Conservation (phyloP, 2,888 invertebrate genomes). For the Drosophila paranaensis region DNA sequence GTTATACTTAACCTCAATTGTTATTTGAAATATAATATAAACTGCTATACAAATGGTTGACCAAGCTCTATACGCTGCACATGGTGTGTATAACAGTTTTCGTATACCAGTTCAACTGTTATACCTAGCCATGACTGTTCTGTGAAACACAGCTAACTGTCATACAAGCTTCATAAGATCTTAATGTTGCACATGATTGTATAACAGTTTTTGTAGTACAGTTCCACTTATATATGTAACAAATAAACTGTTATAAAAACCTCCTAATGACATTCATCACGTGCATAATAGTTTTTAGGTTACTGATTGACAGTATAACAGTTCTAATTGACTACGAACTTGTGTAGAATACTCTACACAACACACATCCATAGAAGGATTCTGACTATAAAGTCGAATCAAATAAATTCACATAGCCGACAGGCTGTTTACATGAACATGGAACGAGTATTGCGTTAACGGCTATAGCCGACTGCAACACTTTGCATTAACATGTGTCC, state of each 20-base stretch:
- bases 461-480: not conserved
- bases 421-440: no score
- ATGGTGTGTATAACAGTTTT: no score
- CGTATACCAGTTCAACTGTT: no score
- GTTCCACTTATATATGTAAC: not conserved
- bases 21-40: not conserved
- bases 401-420: no score
- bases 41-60: not conserved
- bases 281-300: not conserved
- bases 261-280: not conserved
- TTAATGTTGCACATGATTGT: not conserved
- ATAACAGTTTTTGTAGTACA: not conserved
- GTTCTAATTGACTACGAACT: no score
- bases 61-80: not conserved
- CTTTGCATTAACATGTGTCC: constrained; percentile 13
- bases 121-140: no score
- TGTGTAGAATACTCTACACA: no score
- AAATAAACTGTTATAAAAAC: not conserved
- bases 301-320: not conserved
- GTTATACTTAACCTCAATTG: not conserved
- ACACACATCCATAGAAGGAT: no score
- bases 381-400: no score
- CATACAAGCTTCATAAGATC: no score
- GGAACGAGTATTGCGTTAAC: not conserved
- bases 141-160: no score